Evolutionary conservation across 2,797 vertebrate genomes (phyloP).

Genomic region (Siniperca undulata): DNA sequence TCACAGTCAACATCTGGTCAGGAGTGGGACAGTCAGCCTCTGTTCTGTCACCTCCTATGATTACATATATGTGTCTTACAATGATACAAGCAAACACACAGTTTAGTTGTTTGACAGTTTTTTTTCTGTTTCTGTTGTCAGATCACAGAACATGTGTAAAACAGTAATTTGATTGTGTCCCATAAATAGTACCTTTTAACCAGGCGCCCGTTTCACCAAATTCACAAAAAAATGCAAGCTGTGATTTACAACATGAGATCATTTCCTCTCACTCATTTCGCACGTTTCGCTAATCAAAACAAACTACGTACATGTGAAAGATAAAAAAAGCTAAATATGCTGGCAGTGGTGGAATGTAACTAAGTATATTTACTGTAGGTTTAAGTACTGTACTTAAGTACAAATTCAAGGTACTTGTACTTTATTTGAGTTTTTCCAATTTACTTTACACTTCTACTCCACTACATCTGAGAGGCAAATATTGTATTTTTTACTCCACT

Average conservation of each 20-base stretch:
- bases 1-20: background rate
- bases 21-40: background rate
- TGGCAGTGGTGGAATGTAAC: no score
- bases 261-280: background rate
- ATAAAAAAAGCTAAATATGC: no score
- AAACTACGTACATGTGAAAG: background rate
- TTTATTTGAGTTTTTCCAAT: no score
- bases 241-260: background rate
- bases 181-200: background rate
- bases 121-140: background rate
- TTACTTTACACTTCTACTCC: no score
- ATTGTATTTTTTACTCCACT: no score
- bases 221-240: background rate
- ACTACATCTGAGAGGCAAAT: no score
- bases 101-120: background rate
- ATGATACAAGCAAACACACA: background rate
- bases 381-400: no score
- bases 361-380: no score
- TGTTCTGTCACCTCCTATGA: background rate
- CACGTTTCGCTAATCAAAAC: background rate
- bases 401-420: no score
- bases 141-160: background rate
- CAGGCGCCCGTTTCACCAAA: background rate
- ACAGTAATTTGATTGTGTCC: background rate
- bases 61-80: background rate